phyloP scores from a whole-genome alignment of 2,113 vertebrate genomes.

The Chelonoidis abingdonii region DNA sequence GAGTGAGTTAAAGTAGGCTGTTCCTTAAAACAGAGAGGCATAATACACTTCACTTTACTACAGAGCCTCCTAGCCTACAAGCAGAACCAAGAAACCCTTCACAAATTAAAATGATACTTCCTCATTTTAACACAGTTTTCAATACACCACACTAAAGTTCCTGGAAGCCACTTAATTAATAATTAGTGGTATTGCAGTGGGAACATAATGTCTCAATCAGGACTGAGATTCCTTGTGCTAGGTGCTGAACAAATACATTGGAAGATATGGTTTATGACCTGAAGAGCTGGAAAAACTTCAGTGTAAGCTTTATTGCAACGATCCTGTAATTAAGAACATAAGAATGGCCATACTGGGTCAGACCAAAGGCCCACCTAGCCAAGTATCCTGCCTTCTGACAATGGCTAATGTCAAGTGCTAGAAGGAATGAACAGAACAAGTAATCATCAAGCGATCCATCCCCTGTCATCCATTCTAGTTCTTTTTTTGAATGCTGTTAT shows the following conservation, averaged over 20 bases:
- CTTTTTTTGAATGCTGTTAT: too few species aligned
- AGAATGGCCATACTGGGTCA: too few species aligned
- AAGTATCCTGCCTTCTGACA: too few species aligned
- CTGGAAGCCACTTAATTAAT: fast-evolving
- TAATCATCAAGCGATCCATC: too few species aligned
- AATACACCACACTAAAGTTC: neutral
- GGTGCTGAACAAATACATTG: fast-evolving
- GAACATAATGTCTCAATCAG: neutral
- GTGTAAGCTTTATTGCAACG: fast-evolving
- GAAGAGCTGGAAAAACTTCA: neutral
- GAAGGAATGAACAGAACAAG: too few species aligned
- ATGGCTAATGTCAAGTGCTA: too few species aligned
- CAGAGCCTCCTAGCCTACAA: neutral
- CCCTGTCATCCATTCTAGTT: too few species aligned
- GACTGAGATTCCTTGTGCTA: fast-evolving
- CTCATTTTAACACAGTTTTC: neutral
- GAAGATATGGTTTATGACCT: neutral
- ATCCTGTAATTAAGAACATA: neutral
- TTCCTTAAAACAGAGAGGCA: neutral
- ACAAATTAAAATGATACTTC: neutral
- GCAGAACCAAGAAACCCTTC: neutral
- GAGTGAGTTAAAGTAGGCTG: neutral
- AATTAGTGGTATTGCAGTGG: fast-evolving
- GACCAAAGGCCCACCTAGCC: too few species aligned
- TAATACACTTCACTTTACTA: neutral